phyloP scores from a whole-genome alignment of 2,113 vertebrate genomes.

The Prietella phreatophila region DNA sequence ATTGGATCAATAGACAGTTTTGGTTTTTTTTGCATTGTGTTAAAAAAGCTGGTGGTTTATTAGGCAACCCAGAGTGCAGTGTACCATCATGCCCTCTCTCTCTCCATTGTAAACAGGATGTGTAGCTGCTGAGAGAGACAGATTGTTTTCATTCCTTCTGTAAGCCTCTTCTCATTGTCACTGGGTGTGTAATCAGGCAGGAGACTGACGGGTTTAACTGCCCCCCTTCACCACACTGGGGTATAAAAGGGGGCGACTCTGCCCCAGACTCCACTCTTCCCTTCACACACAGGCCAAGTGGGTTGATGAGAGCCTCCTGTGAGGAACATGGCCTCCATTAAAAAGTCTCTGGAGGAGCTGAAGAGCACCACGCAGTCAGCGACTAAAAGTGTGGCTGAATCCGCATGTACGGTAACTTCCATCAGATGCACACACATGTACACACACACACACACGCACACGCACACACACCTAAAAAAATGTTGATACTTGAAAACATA shows the following conservation, averaged over 20 bases:
- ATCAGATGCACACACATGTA: neutral
- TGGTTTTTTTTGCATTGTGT: neutral
- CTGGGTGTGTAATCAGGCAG: conserved; percentile 67
- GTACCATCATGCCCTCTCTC: neutral
- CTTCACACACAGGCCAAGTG: conserved; percentile 38
- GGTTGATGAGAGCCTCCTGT: conserved; percentile 34
- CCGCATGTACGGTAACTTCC: conserved; percentile 63
- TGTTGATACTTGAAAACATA: too few species aligned
- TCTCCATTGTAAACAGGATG: conserved; percentile 53
- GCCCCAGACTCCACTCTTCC: neutral
- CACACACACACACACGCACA: conserved; percentile 10
- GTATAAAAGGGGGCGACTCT: conserved; percentile 67
- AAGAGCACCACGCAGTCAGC: conserved; percentile 65
- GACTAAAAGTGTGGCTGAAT: conserved; percentile 65
- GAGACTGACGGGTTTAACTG: conserved; percentile 56
- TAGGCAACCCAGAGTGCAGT: neutral
- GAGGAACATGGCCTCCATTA: conserved; percentile 70
- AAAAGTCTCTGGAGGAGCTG: conserved; percentile 71
- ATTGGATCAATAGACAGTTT: neutral
- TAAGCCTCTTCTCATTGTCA: conserved; percentile 58
- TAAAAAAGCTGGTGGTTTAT: neutral
- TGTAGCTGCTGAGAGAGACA: conserved; percentile 64
- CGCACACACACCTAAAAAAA: neutral
- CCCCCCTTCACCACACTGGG: conserved; percentile 50
- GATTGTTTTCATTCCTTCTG: conserved; percentile 48